Conservation (phyloP, 2,888 invertebrate genomes). For the Heliconius sara region DNA sequence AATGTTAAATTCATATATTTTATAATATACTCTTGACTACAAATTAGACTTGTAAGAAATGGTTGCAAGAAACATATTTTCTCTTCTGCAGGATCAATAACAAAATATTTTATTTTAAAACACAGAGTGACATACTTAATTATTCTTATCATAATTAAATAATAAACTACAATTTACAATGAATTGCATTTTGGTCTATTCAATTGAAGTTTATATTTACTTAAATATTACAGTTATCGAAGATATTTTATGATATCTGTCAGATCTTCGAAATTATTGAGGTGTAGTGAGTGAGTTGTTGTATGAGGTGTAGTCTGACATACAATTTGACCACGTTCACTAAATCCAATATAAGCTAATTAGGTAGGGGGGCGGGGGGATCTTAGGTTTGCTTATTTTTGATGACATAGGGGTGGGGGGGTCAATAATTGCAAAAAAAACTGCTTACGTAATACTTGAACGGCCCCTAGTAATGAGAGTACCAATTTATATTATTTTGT, state of each 20-base stretch:
- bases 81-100: not conserved
- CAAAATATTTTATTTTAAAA: not conserved
- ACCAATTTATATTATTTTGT: not conserved
- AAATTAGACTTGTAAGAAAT: not conserved
- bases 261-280: slow-evolving; percentile 15
- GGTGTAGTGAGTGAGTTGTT: too few species aligned
- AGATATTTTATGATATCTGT: not conserved
- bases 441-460: too few species aligned
- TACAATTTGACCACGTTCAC: not conserved
- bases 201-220: not conserved
- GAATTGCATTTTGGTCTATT: not conserved
- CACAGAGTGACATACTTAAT: not conserved
- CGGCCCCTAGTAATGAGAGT: not conserved
- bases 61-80: not conserved
- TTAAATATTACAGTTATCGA: slow-evolving; percentile 1
- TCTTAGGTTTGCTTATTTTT: too few species aligned
- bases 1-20: slow-evolving; percentile 14
- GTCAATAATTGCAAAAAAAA: too few species aligned
- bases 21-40: not conserved
- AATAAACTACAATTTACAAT: not conserved
- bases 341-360: not conserved
- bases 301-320: not conserved
- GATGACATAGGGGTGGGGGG: too few species aligned
- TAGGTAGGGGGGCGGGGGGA: not conserved
- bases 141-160: not conserved